phyloP scores from a whole-genome alignment of 2,113 vertebrate species.

The Cyprinodon brontotheroides region DNA sequence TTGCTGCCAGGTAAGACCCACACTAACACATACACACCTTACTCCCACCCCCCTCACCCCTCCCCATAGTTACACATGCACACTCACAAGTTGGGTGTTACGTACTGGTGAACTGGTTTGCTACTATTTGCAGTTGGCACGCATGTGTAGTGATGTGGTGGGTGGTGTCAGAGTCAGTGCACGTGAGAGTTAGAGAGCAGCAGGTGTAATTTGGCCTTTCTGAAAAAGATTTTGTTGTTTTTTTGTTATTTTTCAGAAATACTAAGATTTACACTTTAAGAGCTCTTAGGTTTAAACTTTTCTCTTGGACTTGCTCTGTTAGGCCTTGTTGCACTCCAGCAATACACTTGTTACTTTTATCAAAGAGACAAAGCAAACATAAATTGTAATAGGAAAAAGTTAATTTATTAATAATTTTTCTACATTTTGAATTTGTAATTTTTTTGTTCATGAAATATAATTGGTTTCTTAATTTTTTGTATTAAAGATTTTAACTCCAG shows the following conservation, averaged over 20 bases:
- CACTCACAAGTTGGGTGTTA: conserved; percentile 51
- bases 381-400: not conserved
- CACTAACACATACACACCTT: not conserved
- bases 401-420: not conserved
- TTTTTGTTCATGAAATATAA: not conserved
- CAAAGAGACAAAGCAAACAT: not conserved
- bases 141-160: conserved; percentile 69
- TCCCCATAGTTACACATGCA: conserved; percentile 3
- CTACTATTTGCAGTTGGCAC: conserved; percentile 74
- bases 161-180: conserved; percentile 59
- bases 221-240: not conserved
- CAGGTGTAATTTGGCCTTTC: conserved; percentile 58
- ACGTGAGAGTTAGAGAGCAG: conserved; percentile 34
- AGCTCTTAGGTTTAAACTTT: conserved; percentile 41
- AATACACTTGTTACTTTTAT: conserved; percentile 15
- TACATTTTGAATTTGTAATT: not conserved
- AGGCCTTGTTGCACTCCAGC: not conserved
- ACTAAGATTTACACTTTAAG: conserved; percentile 20
- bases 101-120: conserved; percentile 55
- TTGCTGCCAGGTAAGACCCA: conserved; percentile 81
- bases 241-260: conserved; percentile 25
- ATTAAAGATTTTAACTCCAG: not conserved
- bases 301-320: conserved; percentile 33
- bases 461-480: not conserved
- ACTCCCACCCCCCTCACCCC: not conserved